Evolutionary conservation across 2,797 vertebrate species (phyloP).

Genomic region (Pipistrellus pipistrellus): DNA sequence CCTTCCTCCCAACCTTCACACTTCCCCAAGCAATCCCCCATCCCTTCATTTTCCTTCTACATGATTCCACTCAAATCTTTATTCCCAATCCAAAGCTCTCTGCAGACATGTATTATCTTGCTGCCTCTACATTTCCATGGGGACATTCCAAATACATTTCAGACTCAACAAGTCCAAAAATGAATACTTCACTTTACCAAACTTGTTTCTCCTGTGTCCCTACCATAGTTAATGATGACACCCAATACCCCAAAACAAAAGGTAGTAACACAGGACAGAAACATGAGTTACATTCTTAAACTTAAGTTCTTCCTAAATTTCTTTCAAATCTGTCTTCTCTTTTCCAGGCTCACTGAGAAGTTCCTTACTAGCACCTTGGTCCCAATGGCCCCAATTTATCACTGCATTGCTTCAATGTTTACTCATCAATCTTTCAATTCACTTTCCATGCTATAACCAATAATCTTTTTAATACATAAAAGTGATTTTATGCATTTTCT

Average conservation of each 20-base stretch:
- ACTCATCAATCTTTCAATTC: background rate
- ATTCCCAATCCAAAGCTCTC: background rate
- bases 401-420: background rate
- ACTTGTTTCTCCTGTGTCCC: background rate
- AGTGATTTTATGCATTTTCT: background rate
- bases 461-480: conserved; percentile 24
- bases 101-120: background rate
- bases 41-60: background rate
- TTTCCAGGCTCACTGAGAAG: background rate
- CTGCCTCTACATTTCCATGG: background rate
- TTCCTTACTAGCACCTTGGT: background rate
- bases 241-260: background rate
- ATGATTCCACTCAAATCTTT: conserved; percentile 17
- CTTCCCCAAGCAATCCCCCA: background rate
- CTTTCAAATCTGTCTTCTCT: background rate
- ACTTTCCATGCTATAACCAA: background rate
- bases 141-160: conserved; percentile 9
- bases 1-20: background rate
- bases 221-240: background rate
- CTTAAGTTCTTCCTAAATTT: conserved; percentile 24
- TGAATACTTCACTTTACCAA: background rate
- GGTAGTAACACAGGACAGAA: background rate
- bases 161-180: background rate
- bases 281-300: background rate
- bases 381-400: background rate